These are phyloP conservation scores for Barbus barbus DNA, from an alignment of 2,113 vertebrate species.

Conservation along the genomic window DNA sequence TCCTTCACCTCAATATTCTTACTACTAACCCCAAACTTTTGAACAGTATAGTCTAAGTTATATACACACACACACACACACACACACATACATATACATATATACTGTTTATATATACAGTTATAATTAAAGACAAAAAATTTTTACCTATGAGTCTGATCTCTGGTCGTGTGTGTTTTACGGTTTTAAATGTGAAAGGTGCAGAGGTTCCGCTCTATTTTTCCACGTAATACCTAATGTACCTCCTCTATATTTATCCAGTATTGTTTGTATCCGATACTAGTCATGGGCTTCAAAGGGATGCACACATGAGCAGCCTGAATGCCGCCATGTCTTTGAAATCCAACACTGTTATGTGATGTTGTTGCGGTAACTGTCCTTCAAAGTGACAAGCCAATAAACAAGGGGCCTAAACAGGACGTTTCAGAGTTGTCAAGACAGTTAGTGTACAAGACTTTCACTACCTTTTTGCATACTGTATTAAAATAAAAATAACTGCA, in stretches of 20 bases:
- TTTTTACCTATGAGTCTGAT: no score
- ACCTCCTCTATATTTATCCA: conserved; percentile 67
- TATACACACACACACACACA: no score
- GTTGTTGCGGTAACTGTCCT: conserved; percentile 66
- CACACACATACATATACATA: no score
- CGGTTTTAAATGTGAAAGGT: conserved; percentile 5
- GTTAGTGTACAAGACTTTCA: conserved; percentile 39
- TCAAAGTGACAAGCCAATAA: conserved; percentile 60
- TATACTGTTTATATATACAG: no score
- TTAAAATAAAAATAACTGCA: no score
- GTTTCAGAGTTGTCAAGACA: conserved; percentile 34
- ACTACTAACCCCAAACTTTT: neutral
- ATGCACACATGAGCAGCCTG: conserved; percentile 59
- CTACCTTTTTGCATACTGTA: neutral
- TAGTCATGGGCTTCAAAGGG: conserved; percentile 69
- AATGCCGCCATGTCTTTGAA: conserved; percentile 68
- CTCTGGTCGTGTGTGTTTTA: neutral
- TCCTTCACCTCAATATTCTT: no score
- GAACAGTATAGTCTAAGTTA: neutral
- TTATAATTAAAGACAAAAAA: no score
- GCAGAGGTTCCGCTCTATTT: neutral
- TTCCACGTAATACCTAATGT: conserved; percentile 57
- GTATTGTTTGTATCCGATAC: conserved; percentile 67
- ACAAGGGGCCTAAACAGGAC: conserved; percentile 50
- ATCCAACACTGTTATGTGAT: conserved; percentile 73